Evolutionary conservation across 1,140 invertebrate genomes (phyloP), one percentile per base, ranked within the genome.

Genomic region (Magallana gigas): DNA sequence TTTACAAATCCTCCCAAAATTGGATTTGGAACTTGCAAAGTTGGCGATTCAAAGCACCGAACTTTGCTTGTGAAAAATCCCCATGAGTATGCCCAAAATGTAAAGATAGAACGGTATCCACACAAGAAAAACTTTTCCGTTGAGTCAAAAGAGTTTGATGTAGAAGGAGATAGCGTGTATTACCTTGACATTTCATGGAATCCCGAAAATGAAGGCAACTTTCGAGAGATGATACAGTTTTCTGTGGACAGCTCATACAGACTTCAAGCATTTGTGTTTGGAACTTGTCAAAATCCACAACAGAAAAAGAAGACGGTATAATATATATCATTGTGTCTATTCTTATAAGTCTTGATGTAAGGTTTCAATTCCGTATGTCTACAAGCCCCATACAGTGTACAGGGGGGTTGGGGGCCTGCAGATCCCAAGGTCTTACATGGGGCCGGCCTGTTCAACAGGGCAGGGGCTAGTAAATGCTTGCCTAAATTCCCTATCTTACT

Each of bases 161-260:
- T 94, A 11, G 88, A 62, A 16, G 88, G 92, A 81, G 90, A 91
- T 56, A 89, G 87, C 23, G 87, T 89, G 9, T 83, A 88, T 23
- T 71, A 62, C 23, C 80, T 94, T 16, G 85, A 87, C 9, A 90
- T 93, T 9, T 89, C 89, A 48, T 94, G 92, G 93, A 85, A 48
- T 12, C 93, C 93, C 29, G 88, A 89, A 71, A 90, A 92, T 58
- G 91, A 87, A 80, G 91, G 92, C 8, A 89, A 88, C n/a, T 90
- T 89, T 57, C 81, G 93, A 64, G 92, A 93, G 87, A 92, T 94
- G 92, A 87, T 93, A 57, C 89, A 91, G n/a, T 92, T 94, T 85
- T 86, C 89, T 12, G 87, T 94, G 0, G 91, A 92, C 87, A 88
- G 89, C 71, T 88, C 90, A 14, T 94, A 92, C 85, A 86, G 93